Evolutionary conservation across 2,888 invertebrate genomes (phyloP), one percentile per base, ranked within the genome.

Genomic region (Lasioglossum villosulum): DNA sequence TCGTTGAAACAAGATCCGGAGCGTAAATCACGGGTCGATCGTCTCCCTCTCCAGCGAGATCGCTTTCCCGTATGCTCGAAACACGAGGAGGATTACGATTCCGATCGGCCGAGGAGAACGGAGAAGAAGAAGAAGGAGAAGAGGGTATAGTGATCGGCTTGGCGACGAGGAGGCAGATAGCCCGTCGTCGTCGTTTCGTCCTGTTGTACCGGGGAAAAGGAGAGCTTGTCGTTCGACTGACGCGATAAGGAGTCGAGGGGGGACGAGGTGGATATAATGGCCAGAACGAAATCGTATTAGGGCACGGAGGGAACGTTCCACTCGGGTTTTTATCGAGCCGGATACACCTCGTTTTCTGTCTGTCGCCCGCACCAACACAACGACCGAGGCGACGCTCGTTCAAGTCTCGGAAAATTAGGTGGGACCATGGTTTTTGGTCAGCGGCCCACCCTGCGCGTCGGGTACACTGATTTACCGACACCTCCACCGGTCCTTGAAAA

Each of bases 261-360:
- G 19, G 39, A 72, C 73, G 30, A 48, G 82, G 87, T 89, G 89
- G 91, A 90, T 88, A 91, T 93, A 93, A 93, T 92, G 92, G 91
- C 89, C 92, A 91, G 92, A 93, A 93, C 91, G 92, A 92, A 93
- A 93, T 93, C 92, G 93, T 92, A 93, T 93, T 93, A 93, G 91
- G 90, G 89, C 90, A 91, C 89, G 90, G 90, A 89, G 88, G 88
- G 91, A 92, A 88, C 91, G 91, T 90, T 88, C 90, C 72, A 88
- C 89, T 90, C 86, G 88, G 90, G 56, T 89, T 89, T 93, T 93
- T 93, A 92, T 93, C 91, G 88, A 90, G 89, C 90, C 92, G 91
- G 90, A 91, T 92, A 91, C 90, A 90, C 90, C 90, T 90, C 90
- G 87, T 90, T 90, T 63, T 88, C 86, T 88, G 88, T 87, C 90